Base-by-base conservation (phyloP, 2,113 vertebrate species). In the Oncorhynchus nerka region DNA sequence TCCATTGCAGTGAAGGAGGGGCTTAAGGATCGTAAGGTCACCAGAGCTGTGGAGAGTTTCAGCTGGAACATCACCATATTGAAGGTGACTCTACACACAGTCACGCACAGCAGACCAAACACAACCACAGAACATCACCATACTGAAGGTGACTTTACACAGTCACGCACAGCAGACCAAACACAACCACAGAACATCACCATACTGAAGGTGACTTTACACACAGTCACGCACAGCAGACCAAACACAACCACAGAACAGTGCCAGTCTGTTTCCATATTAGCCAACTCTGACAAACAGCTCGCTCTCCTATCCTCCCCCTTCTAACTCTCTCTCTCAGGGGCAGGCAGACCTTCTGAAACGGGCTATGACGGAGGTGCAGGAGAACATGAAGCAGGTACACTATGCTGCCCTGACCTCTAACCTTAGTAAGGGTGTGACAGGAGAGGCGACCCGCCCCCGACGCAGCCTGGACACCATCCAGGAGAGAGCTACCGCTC, bases 321-420 rank as follows among this genome's bases (percentile, higher is more conserved):
- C 8, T 45, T 45, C 39, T 9, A 2, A 11, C 26, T n/a, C 26
- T 3, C 24, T 1, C 59, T 12, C 8, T 12, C 89, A 98, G 97
- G 97, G 97, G 68, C 97, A 98, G 86, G 95, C 97, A 5, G 96
- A 98, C 90, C 94, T 97, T 82, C 90, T 98, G 87, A 96, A 97
- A 79, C 94, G 95, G 0, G 96, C 96, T 77, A 97, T 95, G 92
- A 94, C 94, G 0, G 96, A 98, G 88, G 95, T 96, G 57, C 83
- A 93, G 91, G 96, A 98, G 82, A 97, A 97, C 89, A 93, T 97
- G 91, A 97, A 98, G 86, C 97, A 98, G 92, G 95, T 98, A 83
- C 95, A 96, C 70, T 95, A 94, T 65, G 95, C 97, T 5, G 95
- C 96, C 65, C 81, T 97, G 81, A 95, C 97, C 0, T 96, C 95